These are phyloP conservation scores for Pampusana beccarii DNA, from an alignment of 2,113 vertebrate genomes.

Conservation along the genomic window DNA sequence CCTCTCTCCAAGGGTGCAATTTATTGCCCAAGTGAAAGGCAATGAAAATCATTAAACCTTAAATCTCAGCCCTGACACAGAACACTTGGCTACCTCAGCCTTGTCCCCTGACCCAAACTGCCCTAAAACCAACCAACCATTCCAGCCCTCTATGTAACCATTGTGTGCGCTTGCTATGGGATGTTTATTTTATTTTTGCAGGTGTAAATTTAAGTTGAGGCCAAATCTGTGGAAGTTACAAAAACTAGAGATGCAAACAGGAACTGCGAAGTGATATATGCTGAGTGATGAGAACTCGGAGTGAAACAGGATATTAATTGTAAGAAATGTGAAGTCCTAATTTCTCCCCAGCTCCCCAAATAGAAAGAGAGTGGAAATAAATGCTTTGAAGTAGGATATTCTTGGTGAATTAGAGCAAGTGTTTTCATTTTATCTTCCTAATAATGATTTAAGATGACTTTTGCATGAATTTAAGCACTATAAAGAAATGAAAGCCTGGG, in stretches of 20 bases:
- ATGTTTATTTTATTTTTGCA: not conserved
- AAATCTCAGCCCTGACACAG: not conserved
- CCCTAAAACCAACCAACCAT: not conserved
- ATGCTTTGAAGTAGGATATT: constrained; percentile 17
- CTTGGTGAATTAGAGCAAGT: constrained; percentile 38
- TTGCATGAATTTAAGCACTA: constrained; percentile 12
- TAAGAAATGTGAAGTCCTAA: constrained; percentile 38
- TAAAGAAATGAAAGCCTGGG: constrained; percentile 22
- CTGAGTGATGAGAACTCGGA: not conserved
- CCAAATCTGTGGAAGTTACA: not conserved
- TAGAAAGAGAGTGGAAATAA: constrained; percentile 39
- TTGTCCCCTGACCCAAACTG: not conserved
- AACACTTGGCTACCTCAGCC: not conserved
- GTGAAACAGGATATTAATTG: constrained; percentile 21
- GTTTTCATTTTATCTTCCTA: constrained; percentile 50
- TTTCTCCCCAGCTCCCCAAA: constrained; percentile 45
- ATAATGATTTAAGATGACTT: constrained; percentile 49
- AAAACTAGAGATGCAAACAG: not conserved
- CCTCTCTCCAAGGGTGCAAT: constrained; percentile 22
- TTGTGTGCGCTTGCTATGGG: not conserved
- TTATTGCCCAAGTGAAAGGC: constrained; percentile 13
- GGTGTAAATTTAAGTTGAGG: constrained; percentile 11
- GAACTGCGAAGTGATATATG: not conserved
- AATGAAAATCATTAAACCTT: constrained; percentile 27
- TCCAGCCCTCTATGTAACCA: not conserved